Evolutionary conservation across 37 sponge, comb jelly and placozoan genomes (phyloP), one percentile per base, ranked within the genome.

Genomic region (Chondrilla cf. caribensis): DNA sequence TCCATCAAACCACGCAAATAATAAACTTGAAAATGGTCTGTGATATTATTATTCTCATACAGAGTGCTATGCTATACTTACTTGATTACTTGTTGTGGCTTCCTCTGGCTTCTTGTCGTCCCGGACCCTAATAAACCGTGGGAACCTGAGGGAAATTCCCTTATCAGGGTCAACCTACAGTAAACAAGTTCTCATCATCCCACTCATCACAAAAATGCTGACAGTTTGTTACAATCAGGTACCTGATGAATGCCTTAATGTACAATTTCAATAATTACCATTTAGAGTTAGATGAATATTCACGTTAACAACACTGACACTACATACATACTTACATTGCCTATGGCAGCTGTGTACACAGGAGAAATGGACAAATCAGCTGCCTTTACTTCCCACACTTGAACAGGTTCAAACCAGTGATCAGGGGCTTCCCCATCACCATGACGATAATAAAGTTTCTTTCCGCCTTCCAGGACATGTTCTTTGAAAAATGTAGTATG

Each of bases 321-420:
- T 39, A 7, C 22, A 11, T 9, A 21, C 1, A 5, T 1, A 78
- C 88, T 87, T 65, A 94, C 97, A 25, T 90, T 86, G 36, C 99
- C 99, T 57, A 86, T 78, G 24, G 94, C 99, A 24, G 99, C 99
- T 4, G 85, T 89, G 87, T 98, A 93, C 54, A 95, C 90, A 0
- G 99, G 99, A 35, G 99, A 98, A 65, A 98, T 90, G 58, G 96
- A 90, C 43, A 98, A 79, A 78, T 98, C 99, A 68, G 99, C 99
- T 38, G 94, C 97, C 70, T 96, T 95, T 55, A 98, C 93, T 70
- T 98, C 99, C 99, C 99, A 98, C 35, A 98, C 99, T 65, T 86
- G 87, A 25, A 89, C 86, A 66, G 92, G 59, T 24, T 98, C 99
- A 81, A 98, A 96, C 99, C 99, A 98, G 39, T 91, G 92, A 54